Evolutionary conservation across 1,140 invertebrate genomes (phyloP), one percentile per base, ranked within the genome.

Genomic region (Sinella curviseta): DNA sequence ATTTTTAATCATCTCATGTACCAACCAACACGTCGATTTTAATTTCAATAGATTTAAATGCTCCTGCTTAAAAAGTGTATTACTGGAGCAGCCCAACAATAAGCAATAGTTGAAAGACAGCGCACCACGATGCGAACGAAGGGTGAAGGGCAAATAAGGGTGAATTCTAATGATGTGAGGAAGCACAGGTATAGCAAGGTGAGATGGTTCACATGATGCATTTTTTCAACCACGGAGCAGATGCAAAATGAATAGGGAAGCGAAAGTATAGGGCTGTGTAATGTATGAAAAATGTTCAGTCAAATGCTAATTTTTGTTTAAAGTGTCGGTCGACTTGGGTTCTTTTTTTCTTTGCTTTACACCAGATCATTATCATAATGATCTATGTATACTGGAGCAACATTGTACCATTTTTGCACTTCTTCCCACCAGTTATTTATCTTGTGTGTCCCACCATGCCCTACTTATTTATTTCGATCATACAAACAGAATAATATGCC

Each of bases 181-280:
- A 33, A 33, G 65, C 24, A 60, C 57, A 65, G 57, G 57, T 65
- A 65, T 26, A n/a, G 65, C 65, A 70, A 70, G 65, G 65, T 70
- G 57, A 65, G 65, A 70, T 70, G 3, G 65, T 33, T 70, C 65
- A 70, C 65, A 60, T 60, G 57, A 3, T 60, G n/a, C n/a, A n/a
- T n/a, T n/a, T n/a, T n/a, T 26, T 60, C 24, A 60, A 26, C 14
- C 24, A 26, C 8, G 24, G 24, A 60, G 57, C 57, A 60, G 57
- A 60, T 60, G 57, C 14, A 26, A 12, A 60, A 60, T 60, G 24
- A 60, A 12, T 26, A 48, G 39, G 4, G 17, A 48, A 4, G 17
- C 4, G 17, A n/a, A n/a, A n/a, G n/a, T n/a, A n/a, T n/a, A n/a
- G n/a, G n/a, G n/a, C n/a, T n/a, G 57, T 3, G 24, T n/a, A 8